Evolutionary conservation across 2,797 vertebrate genomes (phyloP).

Genomic region (Anomalospiza imberbis): DNA sequence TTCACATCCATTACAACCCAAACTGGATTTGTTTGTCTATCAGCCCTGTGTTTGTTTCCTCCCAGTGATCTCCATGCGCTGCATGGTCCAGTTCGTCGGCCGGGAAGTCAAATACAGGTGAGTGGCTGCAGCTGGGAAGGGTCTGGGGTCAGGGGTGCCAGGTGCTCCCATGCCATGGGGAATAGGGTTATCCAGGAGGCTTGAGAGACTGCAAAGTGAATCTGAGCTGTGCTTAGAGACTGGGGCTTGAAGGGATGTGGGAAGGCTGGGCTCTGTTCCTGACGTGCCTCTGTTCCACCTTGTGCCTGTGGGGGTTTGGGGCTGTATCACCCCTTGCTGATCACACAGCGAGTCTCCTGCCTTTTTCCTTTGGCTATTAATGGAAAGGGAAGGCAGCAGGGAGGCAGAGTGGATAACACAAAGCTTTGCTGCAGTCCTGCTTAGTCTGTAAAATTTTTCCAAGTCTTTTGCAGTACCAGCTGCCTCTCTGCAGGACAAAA

Average conservation of each 20-base stretch:
- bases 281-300: accelerated
- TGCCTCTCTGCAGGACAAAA: not conserved
- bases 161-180: not conserved
- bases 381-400: not conserved
- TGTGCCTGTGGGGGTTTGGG: not conserved
- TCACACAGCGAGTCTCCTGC: not conserved
- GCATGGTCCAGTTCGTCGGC: conserved; percentile 90
- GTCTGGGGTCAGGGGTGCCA: not conserved
- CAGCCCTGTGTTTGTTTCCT: conserved; percentile 33
- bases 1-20: not conserved
- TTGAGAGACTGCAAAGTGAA: not conserved
- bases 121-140: not conserved
- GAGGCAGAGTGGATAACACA: not conserved
- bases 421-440: not conserved
- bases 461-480: not conserved
- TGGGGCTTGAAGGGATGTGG: not conserved
- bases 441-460: not conserved
- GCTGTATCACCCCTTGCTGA: not conserved
- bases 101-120: conserved; percentile 86
- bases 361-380: not conserved
- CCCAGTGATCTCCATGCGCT: conserved; percentile 86
- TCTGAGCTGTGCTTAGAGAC: not conserved
- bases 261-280: not conserved
- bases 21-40: not conserved
- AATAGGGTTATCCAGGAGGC: not conserved